phyloP scores from a whole-genome alignment of 2,888 invertebrate genomes.

The Thera obeliscata region DNA sequence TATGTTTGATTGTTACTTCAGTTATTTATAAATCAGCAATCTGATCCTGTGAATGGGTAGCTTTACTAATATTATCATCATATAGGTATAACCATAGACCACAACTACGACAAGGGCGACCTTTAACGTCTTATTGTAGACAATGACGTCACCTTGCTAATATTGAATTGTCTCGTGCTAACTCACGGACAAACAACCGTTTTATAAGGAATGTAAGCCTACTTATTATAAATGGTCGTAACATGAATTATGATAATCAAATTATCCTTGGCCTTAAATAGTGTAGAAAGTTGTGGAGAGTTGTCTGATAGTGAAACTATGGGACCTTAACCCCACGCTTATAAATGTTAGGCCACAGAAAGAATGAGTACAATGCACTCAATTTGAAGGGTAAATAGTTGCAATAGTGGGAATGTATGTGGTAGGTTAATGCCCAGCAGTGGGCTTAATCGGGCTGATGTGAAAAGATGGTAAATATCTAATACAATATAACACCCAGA shows the following conservation, averaged over 20 bases:
- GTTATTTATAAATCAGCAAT: too few species aligned
- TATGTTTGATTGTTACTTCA: too few species aligned
- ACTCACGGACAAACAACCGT: slow-evolving; percentile 22
- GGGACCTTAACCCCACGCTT: not conserved
- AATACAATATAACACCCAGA: too few species aligned
- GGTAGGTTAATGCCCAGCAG: too few species aligned
- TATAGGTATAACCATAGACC: not conserved
- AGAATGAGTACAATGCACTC: too few species aligned
- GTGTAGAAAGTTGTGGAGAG: slow-evolving; percentile 4
- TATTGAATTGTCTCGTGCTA: slow-evolving; percentile 25
- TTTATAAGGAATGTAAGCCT: not conserved
- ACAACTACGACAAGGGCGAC: slow-evolving; percentile 3
- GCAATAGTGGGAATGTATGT: too few species aligned
- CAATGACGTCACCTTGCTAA: slow-evolving; percentile 29
- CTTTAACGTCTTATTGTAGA: slow-evolving; percentile 10
- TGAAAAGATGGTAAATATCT: too few species aligned
- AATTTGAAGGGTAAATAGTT: too few species aligned
- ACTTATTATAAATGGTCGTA: slow-evolving; percentile 5
- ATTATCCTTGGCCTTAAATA: slow-evolving; percentile 7
- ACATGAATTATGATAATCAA: slow-evolving; percentile 15
- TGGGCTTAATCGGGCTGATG: too few species aligned
- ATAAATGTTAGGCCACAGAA: too few species aligned
- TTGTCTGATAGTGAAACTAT: not conserved
- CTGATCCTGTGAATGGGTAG: too few species aligned
- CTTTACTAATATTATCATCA: too few species aligned